Conservation (phyloP, 1,140 invertebrate species). For the Zaprionus ornatus region DNA sequence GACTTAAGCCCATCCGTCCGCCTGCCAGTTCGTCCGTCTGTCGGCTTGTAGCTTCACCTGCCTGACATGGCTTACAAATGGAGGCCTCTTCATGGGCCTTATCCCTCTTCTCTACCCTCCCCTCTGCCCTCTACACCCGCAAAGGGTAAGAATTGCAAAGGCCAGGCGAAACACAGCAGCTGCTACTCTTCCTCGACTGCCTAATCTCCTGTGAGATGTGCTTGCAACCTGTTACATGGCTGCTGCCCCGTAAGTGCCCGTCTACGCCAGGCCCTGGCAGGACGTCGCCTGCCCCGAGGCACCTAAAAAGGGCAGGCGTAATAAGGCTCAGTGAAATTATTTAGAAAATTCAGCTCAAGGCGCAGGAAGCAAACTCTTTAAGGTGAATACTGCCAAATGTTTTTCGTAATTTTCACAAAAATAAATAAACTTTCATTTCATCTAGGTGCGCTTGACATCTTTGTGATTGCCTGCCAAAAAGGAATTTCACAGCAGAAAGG, state of each 20-base stretch:
- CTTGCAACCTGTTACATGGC: conserved; percentile 70
- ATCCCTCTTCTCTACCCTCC: conserved; percentile 36
- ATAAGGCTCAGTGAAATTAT: conserved; percentile 73
- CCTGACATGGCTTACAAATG: conserved; percentile 77
- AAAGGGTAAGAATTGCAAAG: conserved; percentile 60
- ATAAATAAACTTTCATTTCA: conserved; percentile 7
- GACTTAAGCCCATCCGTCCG: conserved; percentile 18
- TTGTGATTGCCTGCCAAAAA: background rate
- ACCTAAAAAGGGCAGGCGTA: conserved; percentile 56
- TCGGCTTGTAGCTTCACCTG: conserved; percentile 40
- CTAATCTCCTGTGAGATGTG: conserved; percentile 74
- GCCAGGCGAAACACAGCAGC: conserved; percentile 42
- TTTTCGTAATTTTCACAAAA: conserved; percentile 9
- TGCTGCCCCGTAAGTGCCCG: conserved; percentile 12
- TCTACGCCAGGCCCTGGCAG: conserved; percentile 1
- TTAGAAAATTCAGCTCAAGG: conserved; percentile 58
- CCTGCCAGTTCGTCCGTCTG: conserved; percentile 6
- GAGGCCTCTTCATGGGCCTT: conserved; percentile 28
- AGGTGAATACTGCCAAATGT: background rate
- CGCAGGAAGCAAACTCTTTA: background rate
- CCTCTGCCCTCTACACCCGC: conserved; percentile 27
- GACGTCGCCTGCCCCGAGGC: conserved; percentile 22
- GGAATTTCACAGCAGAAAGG: background rate
- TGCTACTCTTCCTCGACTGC: conserved; percentile 58
- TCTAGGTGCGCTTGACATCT: background rate